These are phyloP conservation scores for Sitta carolinensis DNA, from an alignment of 2,797 vertebrate species.

Conservation along the genomic window DNA sequence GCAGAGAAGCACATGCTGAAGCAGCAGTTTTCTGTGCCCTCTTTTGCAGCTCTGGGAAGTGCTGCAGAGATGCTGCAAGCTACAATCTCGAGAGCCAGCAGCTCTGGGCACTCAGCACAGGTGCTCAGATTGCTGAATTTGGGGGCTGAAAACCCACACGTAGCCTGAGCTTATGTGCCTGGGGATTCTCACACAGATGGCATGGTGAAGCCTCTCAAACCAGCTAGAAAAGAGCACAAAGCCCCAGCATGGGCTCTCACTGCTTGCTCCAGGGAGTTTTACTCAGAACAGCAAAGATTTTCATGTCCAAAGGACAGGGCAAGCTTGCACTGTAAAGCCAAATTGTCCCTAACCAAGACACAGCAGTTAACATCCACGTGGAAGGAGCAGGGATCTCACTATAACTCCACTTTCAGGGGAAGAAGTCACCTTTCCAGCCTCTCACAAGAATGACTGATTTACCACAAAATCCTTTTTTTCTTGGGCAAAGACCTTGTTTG, in stretches of 20 bases:
- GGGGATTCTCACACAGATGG: not conserved
- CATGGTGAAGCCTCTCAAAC: not conserved
- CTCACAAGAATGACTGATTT: not conserved
- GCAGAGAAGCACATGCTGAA: not conserved
- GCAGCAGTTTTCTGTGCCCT: not conserved
- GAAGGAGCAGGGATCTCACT: not conserved
- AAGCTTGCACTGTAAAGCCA: not conserved
- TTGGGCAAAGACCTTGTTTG: not conserved
- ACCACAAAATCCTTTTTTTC: not conserved
- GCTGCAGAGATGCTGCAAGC: not conserved
- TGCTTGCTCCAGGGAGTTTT: not conserved
- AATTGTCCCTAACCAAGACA: not conserved
- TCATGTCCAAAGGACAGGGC: not conserved
- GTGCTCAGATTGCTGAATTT: not conserved
- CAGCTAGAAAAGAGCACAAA: not conserved
- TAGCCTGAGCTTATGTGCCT: not conserved
- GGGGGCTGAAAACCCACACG: not conserved
- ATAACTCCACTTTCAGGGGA: not conserved
- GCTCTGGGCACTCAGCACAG: fast-evolving
- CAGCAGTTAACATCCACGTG: fast-evolving
- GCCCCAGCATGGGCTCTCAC: not conserved
- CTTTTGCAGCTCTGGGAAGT: not conserved
- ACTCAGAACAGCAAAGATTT: not conserved
- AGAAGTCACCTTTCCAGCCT: not conserved
- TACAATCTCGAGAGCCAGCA: not conserved